phyloP scores from a whole-genome alignment of 2,113 vertebrate species.

The Brachionichthys hirsutus region DNA sequence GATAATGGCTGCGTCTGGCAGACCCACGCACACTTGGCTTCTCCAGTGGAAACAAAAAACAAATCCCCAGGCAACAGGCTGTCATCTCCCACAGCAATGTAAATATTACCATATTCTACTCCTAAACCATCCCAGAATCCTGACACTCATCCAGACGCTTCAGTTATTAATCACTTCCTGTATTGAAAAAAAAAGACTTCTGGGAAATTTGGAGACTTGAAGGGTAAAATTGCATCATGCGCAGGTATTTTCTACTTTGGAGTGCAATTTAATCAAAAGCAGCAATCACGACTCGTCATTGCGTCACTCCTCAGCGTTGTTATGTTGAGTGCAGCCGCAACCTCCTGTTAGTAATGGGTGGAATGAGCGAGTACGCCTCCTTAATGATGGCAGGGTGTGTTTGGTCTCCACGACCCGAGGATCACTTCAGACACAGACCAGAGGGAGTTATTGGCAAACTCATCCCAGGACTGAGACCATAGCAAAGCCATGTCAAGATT shows the following conservation, averaged over 20 bases:
- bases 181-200: slow-evolving; percentile 50
- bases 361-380: slow-evolving; percentile 49
- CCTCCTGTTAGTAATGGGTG: slow-evolving; percentile 60
- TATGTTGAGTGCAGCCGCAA: slow-evolving; percentile 44
- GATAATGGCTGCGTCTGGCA: slow-evolving; percentile 54
- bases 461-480: slow-evolving; percentile 51
- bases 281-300: slow-evolving; percentile 62
- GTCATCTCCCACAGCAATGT: slow-evolving; percentile 66
- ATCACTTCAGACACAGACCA: slow-evolving; percentile 46
- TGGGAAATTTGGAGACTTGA: slow-evolving; percentile 62
- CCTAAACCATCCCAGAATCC: slow-evolving; percentile 47
- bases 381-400: slow-evolving; percentile 69
- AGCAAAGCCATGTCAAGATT: slow-evolving; percentile 54
- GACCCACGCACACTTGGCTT: slow-evolving; percentile 58
- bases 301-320: slow-evolving; percentile 62
- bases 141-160: slow-evolving; percentile 47
- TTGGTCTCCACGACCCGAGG: slow-evolving; percentile 49
- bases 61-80: slow-evolving; percentile 56
- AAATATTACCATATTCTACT: slow-evolving; percentile 66
- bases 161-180: slow-evolving; percentile 74
- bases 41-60: slow-evolving; percentile 63
- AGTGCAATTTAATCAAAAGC: slow-evolving; percentile 47
- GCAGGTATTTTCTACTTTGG: slow-evolving; percentile 45
- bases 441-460: slow-evolving; percentile 55
- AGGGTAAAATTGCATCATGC: slow-evolving; percentile 34